Evolutionary conservation across 2,888 invertebrate species (phyloP).

Genomic region (Synanthedon formicaeformis): DNA sequence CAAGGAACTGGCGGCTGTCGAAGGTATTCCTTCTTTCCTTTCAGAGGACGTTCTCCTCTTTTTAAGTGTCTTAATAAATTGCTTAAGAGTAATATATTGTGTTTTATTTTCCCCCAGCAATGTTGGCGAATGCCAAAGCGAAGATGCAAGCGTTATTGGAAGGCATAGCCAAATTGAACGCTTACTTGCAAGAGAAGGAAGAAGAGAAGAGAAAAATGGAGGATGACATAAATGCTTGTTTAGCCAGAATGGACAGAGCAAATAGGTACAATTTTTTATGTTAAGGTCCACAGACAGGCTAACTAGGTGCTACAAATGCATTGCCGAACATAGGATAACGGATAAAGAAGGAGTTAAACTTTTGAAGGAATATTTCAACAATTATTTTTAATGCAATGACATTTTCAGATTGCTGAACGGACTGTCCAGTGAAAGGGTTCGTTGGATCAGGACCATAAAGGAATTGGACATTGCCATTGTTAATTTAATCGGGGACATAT

Average conservation of each 20-base stretch:
- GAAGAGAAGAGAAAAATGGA: conserved; percentile 79
- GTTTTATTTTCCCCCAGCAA: conserved; percentile 21
- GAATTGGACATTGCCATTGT: conserved; percentile 65
- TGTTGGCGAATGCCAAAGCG: conserved; percentile 78
- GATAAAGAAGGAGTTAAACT: no score
- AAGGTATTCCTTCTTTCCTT: conserved; percentile 44
- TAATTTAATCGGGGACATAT: conserved; percentile 78
- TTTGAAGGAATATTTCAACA: not conserved
- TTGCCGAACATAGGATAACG: no score
- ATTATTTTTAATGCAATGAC: not conserved
- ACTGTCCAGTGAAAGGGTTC: conserved; percentile 75
- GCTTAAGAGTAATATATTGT: no score
- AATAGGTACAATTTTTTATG: conserved; percentile 55
- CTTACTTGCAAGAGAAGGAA: conserved; percentile 78
- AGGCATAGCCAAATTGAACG: conserved; percentile 80
- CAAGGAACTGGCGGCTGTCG: conserved; percentile 74
- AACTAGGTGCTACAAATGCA: no score
- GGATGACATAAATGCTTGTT: conserved; percentile 79
- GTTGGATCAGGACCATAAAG: conserved; percentile 79
- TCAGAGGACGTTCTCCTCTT: not conserved
- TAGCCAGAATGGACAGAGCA: conserved; percentile 82
- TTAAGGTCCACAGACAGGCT: no score
- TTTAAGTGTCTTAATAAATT: not conserved
- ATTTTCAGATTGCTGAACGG: conserved; percentile 67
- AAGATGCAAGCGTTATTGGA: conserved; percentile 83